Evolutionary conservation across 2,888 invertebrate species (phyloP), one percentile per base, ranked within the genome.

Genomic region (Synergus itoensis): DNA sequence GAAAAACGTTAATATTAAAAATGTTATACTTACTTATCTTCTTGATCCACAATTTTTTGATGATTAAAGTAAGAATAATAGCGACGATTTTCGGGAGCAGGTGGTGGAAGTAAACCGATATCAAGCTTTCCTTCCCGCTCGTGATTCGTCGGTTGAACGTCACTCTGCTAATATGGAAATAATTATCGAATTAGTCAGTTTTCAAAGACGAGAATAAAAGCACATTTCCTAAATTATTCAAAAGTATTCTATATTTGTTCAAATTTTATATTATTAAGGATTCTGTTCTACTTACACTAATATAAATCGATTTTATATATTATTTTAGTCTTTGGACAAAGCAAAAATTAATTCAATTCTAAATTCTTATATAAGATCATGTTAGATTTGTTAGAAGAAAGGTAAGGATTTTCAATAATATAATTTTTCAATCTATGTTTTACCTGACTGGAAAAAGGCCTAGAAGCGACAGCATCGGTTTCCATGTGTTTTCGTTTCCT

Each of bases 21-120:
- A 45, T 57, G 63, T 77, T 28, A 28, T 62, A 82, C 87, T 91
- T 89, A 94, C 94, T 94, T 93, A 89, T 94, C 94, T 89, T 95
- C 95, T 87, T 95, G 95, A 79, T 95, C 95, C 76, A 94, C 93
- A 80, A 94, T 93, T 87, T 95, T 95, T 4, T 94, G 95, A 81
- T 94, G 92, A 57, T 96, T 96, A 92, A 96, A 96, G 93, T 96
- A 96, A 63, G 96, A 96, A 93, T 95, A 95, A 93, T 95, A 96
- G 86, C 94, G 93, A 82, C 94, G 94, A 62, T 91, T 90, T 77
- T 89, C 88, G 63, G 90, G 90, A 64, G 88, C 87, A 63, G 91
- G 92, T 62, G 90, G 91, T 78, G 90, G 89, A 79, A 90, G 84
- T 79, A 89, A 86, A 76, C 84, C 87, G 80, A 85, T 84, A 65